Evolutionary conservation across 2,113 vertebrate genomes (phyloP), one percentile per base, ranked within the genome.

Genomic region (Peromyscus californicus): DNA sequence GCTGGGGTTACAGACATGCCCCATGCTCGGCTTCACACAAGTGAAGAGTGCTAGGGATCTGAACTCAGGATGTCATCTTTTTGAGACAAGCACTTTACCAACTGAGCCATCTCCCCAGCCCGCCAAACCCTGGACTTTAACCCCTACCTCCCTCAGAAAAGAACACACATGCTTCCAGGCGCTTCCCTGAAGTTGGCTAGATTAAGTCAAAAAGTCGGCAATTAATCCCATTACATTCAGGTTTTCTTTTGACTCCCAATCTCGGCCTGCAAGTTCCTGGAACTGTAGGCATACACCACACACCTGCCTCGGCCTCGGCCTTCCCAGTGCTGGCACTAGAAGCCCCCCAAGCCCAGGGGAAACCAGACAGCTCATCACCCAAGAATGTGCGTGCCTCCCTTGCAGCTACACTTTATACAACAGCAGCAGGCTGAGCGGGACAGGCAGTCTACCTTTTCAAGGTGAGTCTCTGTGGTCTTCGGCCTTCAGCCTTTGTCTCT

Each of bases 301-400:
- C 54, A 24, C 21, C 80, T 61, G 80, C 80, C 57, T 61, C 2
- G 1, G 21, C 36, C 12, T 61, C 10, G 4, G 36, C 80, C 21
- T 54, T n/a, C 59, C 54, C 21, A 21, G 79, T 6, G 33, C 4
- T 51, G 22, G 33, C 51, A 57, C 33, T 13, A 36, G 33, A 82
- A 82, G 31, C 33, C 4, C 54, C 10, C 54, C 54, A 16, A 26
- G 36, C 54, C 36, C 57, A 83, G 80, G 57, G 36, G 26, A 83
- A 57, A 61, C 54, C 7, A 8, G 80, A 39, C 33, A 26, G 51
- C 21, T 24, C 1, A 24, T 61, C 54, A 22, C 33, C 33, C 15
- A 2, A 39, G 54, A 61, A 3, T 13, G 2, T 3, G 45, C 6
- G 2, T 3, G 4, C 36, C 11, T 83, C 21, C 1, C 54, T 26